Evolutionary conservation across 2,797 vertebrate genomes (phyloP).

Genomic region (Sebastes elongatus): DNA sequence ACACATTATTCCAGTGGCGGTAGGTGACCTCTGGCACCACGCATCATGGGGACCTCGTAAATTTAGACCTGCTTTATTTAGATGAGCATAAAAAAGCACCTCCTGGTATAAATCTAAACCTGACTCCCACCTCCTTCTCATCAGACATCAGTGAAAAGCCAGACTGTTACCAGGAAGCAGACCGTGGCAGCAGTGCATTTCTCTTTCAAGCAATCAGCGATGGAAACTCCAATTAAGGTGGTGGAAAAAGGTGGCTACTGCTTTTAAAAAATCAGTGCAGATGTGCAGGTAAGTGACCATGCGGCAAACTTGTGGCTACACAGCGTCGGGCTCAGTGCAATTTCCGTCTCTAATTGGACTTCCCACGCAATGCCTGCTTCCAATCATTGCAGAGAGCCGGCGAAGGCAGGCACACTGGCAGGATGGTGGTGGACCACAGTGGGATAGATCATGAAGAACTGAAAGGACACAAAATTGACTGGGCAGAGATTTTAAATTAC

Average conservation of each 20-base stretch:
- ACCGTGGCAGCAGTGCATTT: conserved; percentile 63
- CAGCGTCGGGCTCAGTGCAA: conserved; percentile 83
- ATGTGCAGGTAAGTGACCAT: conserved; percentile 93
- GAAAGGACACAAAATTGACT: conserved; percentile 18
- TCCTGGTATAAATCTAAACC: conserved; percentile 70
- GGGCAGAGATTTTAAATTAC: conserved; percentile 16
- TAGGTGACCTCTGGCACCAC: conserved; percentile 30
- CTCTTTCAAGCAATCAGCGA: conserved; percentile 63
- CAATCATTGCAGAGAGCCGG: conserved; percentile 76
- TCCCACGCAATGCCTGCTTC: conserved; percentile 92
- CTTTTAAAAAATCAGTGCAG: conserved; percentile 86
- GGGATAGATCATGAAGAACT: conserved; percentile 25
- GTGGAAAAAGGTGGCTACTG: conserved; percentile 73
- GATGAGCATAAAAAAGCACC: conserved; percentile 50
- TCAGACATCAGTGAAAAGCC: conserved; percentile 71
- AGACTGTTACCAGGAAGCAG: conserved; percentile 72
- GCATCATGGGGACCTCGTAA: conserved; percentile 31
- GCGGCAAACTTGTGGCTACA: conserved; percentile 86
- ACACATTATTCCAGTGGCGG: conserved; percentile 32
- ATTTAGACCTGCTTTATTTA: conserved; percentile 44
- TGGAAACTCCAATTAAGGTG: conserved; percentile 73
- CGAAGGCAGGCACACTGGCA: conserved; percentile 33
- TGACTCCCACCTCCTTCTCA: conserved; percentile 55
- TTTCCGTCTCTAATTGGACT: conserved; percentile 94
- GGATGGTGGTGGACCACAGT: conserved; percentile 30